phyloP scores from a whole-genome alignment of 2,888 invertebrate genomes.

The Agrochola lychnidis region DNA sequence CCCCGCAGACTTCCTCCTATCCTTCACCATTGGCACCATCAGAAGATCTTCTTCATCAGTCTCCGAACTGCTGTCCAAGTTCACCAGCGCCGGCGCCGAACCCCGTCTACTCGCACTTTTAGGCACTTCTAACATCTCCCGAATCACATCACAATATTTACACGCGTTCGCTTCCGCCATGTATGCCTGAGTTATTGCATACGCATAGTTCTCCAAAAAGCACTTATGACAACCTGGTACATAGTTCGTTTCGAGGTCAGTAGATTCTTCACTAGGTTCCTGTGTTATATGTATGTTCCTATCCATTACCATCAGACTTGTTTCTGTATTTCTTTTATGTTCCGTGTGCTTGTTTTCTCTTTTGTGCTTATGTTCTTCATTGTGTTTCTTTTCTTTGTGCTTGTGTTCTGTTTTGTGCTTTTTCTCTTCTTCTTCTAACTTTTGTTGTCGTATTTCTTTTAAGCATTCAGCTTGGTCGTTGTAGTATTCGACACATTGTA shows the following conservation, averaged over 20 bases:
- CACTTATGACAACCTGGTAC: constrained; percentile 88
- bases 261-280: constrained; percentile 86
- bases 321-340: constrained; percentile 81
- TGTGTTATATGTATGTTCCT: constrained; percentile 81
- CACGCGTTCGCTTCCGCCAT: constrained; percentile 85
- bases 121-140: constrained; percentile 86
- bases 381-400: constrained; percentile 78
- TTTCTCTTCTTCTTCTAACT: constrained; percentile 82
- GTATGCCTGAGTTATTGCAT: constrained; percentile 86
- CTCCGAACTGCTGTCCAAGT: constrained; percentile 85
- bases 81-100: constrained; percentile 90
- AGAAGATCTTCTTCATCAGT: constrained; percentile 86
- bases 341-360: constrained; percentile 81
- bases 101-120: constrained; percentile 85
- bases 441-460: constrained; percentile 86
- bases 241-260: constrained; percentile 82
- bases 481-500: constrained; percentile 90
- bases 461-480: constrained; percentile 92
- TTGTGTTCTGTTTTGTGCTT: constrained; percentile 80
- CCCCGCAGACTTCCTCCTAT: constrained; percentile 90
- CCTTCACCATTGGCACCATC: constrained; percentile 85
- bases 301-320: constrained; percentile 80
- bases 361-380: constrained; percentile 82
- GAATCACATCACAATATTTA: constrained; percentile 88
- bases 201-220: constrained; percentile 88